Evolutionary conservation across 2,888 invertebrate species (phyloP), one percentile per base, ranked within the genome.

Genomic region (Phortica magna): DNA sequence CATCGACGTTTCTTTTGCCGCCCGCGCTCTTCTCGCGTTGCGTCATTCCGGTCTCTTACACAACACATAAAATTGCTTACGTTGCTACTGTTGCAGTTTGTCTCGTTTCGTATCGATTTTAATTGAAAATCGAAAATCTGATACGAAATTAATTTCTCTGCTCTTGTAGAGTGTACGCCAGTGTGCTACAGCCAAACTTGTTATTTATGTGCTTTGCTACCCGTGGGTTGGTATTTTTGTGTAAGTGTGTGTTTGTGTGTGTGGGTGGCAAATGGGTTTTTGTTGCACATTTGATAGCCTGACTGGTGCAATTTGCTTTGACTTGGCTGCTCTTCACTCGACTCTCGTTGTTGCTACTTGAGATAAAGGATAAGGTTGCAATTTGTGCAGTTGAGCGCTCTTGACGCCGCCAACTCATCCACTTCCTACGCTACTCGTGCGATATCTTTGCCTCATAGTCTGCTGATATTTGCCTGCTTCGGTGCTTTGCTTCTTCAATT

Each of bases 101-200:
- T 65, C 78, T 74, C 80, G 72, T 65, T 77, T 74, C 80, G 82
- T 83, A 88, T 86, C 83, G 84, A 83, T 84, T 89, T 90, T 90
- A 89, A 89, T 89, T 89, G 89, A 90, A 90, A 89, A 89, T 88
- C 83, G 87, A 85, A 87, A 87, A 89, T 87, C 83, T 84, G 89
- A 90, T 87, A 83, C 81, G 83, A 89, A 89, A 90, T 87, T 86
- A 88, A 88, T 89, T 88, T 86, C 88, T 83, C 79, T 88, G 88
- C 88, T 83, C 79, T 88, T 84, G 82, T 84, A 74, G 65, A 31
- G 31, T 71, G 22, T 19, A 17, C 0, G 19, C 10, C 7, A 17
- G 19, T 55, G 14, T 67, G 43, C n/a, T 19, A 5, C 67, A 43
- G 19, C 19, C 42, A n/a, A 43, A 43, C 61, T 68, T 68, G 43